phyloP scores from a whole-genome alignment of 2,888 invertebrate species.

The Cynaeus angustus region DNA sequence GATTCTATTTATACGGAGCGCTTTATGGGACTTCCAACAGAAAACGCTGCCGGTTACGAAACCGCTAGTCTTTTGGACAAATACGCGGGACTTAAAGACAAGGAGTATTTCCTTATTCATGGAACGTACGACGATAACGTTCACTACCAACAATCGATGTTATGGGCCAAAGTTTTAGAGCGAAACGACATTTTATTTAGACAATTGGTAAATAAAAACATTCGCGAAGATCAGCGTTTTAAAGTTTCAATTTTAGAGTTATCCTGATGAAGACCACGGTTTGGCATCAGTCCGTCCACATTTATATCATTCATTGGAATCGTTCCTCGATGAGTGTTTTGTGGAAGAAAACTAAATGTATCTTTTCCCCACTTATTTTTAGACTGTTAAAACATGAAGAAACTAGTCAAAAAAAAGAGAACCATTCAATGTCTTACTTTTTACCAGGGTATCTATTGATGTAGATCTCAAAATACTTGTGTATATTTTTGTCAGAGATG shows the following conservation, averaged over 20 bases:
- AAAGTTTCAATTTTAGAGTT: conserved; percentile 79
- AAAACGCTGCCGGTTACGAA: conserved; percentile 84
- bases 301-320: conserved; percentile 91
- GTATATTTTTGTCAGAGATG: conserved; percentile 45
- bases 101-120: conserved; percentile 92
- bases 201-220: conserved; percentile 82
- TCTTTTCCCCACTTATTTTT: conserved; percentile 22
- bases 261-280: conserved; percentile 96
- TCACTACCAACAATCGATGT: conserved; percentile 97
- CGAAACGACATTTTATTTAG: conserved; percentile 90
- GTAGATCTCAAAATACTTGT: conserved; percentile 47
- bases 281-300: conserved; percentile 87
- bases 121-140: conserved; percentile 97
- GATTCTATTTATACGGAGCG: conserved; percentile 98
- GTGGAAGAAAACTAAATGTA: conserved; percentile 53
- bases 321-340: conserved; percentile 82
- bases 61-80: conserved; percentile 84
- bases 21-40: conserved; percentile 92
- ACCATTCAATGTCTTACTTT: conserved; percentile 36
- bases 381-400: conserved; percentile 34
- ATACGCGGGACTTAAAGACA: conserved; percentile 76
- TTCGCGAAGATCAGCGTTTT: neutral
- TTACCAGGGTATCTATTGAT: conserved; percentile 45
- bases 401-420: conserved; percentile 45
- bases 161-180: conserved; percentile 90